A percentile compares a stretch with the other conserved stretches of the same genome.
Evolutionary conservation across 1,140 invertebrate species (phyloP).

Genomic region (Venustaconcha ellipsiformis): DNA sequence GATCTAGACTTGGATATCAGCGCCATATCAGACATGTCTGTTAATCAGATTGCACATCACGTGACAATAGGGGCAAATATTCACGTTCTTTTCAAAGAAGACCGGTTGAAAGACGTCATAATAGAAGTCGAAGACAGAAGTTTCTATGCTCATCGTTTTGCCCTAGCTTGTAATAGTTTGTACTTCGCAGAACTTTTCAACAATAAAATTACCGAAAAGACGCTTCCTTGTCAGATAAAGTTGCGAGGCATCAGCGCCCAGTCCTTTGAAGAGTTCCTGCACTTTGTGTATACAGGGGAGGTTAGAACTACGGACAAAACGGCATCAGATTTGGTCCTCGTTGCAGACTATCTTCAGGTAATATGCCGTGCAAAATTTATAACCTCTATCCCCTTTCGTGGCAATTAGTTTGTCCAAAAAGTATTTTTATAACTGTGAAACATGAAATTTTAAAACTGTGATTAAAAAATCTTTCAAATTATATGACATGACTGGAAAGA

Average conservation of each 20-base stretch:
- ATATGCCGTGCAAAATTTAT: background rate
- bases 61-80: conserved; percentile 36
- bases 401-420: no score
- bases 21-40: conserved; percentile 12
- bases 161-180: conserved; percentile 38
- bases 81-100: conserved; percentile 24
- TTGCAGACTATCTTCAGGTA: conserved; percentile 20
- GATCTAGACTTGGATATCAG: background rate
- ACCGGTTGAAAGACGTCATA: conserved; percentile 40
- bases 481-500: no score
- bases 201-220: conserved; percentile 10
- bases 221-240: conserved; percentile 39
- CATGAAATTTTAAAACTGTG: no score
- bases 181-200: conserved; percentile 40
- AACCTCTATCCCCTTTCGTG: background rate
- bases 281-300: conserved; percentile 25
- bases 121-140: conserved; percentile 31
- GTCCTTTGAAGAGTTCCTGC: conserved; percentile 34
- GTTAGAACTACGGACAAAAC: conserved; percentile 3
- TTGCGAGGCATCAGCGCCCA: conserved; percentile 32
- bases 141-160: conserved; percentile 43
- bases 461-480: no score
- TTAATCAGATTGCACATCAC: conserved; percentile 40
- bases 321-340: conserved; percentile 17
- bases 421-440: no score